Evolutionary conservation across 2,888 invertebrate genomes (phyloP).

Genomic region (Eueremaeus valkanovi): DNA sequence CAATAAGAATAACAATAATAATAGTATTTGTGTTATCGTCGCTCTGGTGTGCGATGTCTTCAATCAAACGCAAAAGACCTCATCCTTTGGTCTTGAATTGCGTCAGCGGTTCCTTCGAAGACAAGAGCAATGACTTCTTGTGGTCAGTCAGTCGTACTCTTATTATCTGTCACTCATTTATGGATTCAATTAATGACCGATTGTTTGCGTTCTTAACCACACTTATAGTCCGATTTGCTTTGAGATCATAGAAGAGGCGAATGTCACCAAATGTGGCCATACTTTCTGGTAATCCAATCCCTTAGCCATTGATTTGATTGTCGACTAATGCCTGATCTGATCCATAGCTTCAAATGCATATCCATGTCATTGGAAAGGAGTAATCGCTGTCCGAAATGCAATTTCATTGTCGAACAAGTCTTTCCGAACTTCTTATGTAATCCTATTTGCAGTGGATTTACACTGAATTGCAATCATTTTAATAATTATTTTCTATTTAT

Average conservation of each 20-base stretch:
- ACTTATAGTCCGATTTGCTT: slow-evolving; percentile 71
- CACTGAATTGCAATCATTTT: background rate
- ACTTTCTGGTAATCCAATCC: slow-evolving; percentile 68
- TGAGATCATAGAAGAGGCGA: slow-evolving; percentile 79
- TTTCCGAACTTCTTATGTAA: slow-evolving; percentile 74
- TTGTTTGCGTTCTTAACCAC: background rate
- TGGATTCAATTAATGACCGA: background rate
- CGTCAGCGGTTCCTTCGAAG: slow-evolving; percentile 27
- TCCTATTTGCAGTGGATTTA: too few relatives aligned
- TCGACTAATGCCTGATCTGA: background rate
- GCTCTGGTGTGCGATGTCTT: too few relatives aligned
- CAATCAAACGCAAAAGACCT: slow-evolving; percentile 36
- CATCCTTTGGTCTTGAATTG: slow-evolving; percentile 31
- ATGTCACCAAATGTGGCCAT: slow-evolving; percentile 87
- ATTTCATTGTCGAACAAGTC: slow-evolving; percentile 67
- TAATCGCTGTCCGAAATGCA: slow-evolving; percentile 78
- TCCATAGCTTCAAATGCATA: slow-evolving; percentile 65
- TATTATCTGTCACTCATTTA: too few relatives aligned
- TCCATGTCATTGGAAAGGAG: slow-evolving; percentile 62
- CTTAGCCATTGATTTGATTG: slow-evolving; percentile 31
- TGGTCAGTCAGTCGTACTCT: too few relatives aligned
- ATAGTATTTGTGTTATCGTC: too few relatives aligned
- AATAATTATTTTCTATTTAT: slow-evolving; percentile 26
- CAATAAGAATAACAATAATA: too few relatives aligned
- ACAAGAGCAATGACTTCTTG: slow-evolving; percentile 35